Evolutionary conservation across 2,113 vertebrate genomes (phyloP).

Genomic region (Tauraco erythrolophus): DNA sequence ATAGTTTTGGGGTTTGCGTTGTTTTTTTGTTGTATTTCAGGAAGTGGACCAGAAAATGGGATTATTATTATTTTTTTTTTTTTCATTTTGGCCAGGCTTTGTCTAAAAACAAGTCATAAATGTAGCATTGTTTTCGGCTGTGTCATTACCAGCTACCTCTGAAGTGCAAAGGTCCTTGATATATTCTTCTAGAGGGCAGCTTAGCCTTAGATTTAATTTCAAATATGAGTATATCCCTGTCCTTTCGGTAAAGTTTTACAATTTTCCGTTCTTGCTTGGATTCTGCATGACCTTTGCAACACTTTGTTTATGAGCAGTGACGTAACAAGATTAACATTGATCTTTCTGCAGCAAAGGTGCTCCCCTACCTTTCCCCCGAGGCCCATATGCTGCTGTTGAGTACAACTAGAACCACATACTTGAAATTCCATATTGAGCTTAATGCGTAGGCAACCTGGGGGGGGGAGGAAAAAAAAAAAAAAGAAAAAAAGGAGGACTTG

Average conservation of each 20-base stretch:
- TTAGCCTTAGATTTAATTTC: slow-evolving; percentile 39
- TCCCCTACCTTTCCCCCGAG: neutral
- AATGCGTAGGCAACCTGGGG: neutral
- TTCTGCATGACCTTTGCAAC: neutral
- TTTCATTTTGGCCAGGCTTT: neutral
- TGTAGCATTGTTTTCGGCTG: neutral
- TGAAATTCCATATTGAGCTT: neutral
- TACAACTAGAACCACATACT: neutral
- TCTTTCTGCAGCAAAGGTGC: slow-evolving; percentile 1
- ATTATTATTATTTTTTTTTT: neutral
- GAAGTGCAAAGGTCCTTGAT: neutral
- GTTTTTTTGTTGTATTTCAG: neutral
- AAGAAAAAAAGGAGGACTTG: neutral
- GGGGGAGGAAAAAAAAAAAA: neutral
- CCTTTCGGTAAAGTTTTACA: slow-evolving; percentile 8
- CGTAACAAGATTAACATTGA: neutral
- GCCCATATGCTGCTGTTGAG: neutral
- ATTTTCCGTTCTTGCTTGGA: slow-evolving; percentile 3
- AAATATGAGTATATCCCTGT: neutral
- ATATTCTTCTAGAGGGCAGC: neutral
- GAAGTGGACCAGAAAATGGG: neutral
- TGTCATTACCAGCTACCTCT: neutral
- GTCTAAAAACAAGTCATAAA: neutral
- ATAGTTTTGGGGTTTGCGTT: neutral
- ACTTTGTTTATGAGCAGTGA: neutral